phyloP scores from a whole-genome alignment of 2,888 invertebrate species.

The Harpagoxenus sublaevis region DNA sequence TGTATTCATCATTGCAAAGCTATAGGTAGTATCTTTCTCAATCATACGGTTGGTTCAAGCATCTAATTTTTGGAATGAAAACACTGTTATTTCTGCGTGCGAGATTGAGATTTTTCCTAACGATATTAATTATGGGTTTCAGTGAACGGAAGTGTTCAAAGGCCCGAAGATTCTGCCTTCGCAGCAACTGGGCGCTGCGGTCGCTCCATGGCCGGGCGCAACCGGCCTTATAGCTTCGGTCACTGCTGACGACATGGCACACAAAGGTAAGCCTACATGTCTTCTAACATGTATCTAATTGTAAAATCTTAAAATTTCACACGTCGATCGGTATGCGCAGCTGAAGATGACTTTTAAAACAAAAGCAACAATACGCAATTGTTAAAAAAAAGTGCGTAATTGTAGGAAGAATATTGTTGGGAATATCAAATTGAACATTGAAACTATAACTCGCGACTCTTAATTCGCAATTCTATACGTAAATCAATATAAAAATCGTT shows the following conservation, averaged over 20 bases:
- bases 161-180: conserved; percentile 91
- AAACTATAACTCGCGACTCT: not conserved
- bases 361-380: not conserved
- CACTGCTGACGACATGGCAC: conserved; percentile 94
- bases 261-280: conserved; percentile 91
- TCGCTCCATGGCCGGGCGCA: conserved; percentile 94
- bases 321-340: not conserved
- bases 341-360: not conserved
- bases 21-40: not conserved
- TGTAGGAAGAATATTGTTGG: not conserved
- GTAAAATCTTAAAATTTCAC: conserved; percentile 32
- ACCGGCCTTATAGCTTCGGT: conserved; percentile 87
- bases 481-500: not conserved
- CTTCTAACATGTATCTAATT: not conserved
- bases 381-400: not conserved
- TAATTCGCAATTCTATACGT: not conserved
- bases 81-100: not conserved
- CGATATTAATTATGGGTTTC: conserved; percentile 68
- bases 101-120: conserved; percentile 2
- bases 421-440: not conserved
- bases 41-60: not conserved
- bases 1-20: not conserved
- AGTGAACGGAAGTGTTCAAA: conserved; percentile 84
- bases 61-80: not conserved
- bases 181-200: conserved; percentile 92